Evolutionary conservation across 2,888 invertebrate genomes (phyloP).

Genomic region (Drosophila niveifrons): DNA sequence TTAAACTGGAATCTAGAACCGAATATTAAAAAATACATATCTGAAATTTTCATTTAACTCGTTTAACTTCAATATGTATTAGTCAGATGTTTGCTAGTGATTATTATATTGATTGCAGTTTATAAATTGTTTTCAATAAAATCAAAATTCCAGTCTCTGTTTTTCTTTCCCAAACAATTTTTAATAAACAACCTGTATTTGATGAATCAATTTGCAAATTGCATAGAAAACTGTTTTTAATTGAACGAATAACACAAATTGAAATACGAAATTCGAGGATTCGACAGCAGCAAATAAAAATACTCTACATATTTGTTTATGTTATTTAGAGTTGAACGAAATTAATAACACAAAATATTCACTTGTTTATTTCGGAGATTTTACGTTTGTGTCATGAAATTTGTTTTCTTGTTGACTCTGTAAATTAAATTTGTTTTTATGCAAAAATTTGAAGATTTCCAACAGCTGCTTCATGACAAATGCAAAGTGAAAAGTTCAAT

Average conservation of each 20-base stretch:
- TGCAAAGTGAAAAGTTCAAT: constrained; percentile 68
- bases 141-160: neutral
- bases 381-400: constrained; percentile 7
- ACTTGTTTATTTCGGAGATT: constrained; percentile 21
- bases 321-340: constrained; percentile 12
- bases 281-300: constrained; percentile 4
- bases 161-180: too few species aligned
- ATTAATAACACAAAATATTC: constrained; percentile 28
- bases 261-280: neutral
- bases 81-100: neutral
- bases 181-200: constrained; percentile 1
- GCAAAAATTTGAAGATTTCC: constrained; percentile 39
- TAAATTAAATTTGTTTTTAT: constrained; percentile 44
- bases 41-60: neutral
- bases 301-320: constrained; percentile 2
- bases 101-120: neutral
- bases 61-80: neutral
- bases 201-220: constrained; percentile 6
- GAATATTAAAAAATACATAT: neutral
- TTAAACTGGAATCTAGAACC: neutral
- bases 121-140: neutral
- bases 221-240: neutral
- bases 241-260: constrained; percentile 1
- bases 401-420: constrained; percentile 29
- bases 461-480: constrained; percentile 47